phyloP scores from a whole-genome alignment of 2,888 invertebrate genomes.

The Noctua fimbriata region DNA sequence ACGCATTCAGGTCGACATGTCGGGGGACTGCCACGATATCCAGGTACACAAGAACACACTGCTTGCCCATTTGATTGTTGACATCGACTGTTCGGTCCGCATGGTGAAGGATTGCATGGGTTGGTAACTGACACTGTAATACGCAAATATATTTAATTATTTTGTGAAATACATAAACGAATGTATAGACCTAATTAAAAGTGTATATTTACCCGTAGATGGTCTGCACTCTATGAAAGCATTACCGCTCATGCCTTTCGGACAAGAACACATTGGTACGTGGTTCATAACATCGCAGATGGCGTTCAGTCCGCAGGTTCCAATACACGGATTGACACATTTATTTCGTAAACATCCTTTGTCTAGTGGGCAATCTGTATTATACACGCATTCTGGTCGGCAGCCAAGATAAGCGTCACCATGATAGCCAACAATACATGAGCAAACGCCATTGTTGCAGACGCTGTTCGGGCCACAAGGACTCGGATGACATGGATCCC shows the following conservation, averaged over 20 bases:
- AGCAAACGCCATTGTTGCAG: conserved; percentile 90
- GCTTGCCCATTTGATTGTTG: conserved; percentile 92
- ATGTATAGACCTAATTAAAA: background rate
- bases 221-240: conserved; percentile 91
- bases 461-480: conserved; percentile 92
- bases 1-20: conserved; percentile 95
- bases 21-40: conserved; percentile 93
- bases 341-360: conserved; percentile 92
- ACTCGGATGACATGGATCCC: conserved; percentile 91
- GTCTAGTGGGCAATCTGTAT: conserved; percentile 91
- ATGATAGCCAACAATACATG: conserved; percentile 91
- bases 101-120: conserved; percentile 94
- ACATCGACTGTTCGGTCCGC: conserved; percentile 94
- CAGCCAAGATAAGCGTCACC: conserved; percentile 93
- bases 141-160: conserved; percentile 17
- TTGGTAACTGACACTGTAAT: conserved; percentile 83
- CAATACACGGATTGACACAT: conserved; percentile 93
- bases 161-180: background rate
- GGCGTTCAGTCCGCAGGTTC: conserved; percentile 93
- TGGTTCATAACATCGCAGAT: conserved; percentile 93
- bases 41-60: conserved; percentile 93
- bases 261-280: conserved; percentile 93
- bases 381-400: conserved; percentile 93
- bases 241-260: conserved; percentile 92
- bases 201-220: conserved; percentile 85